These are phyloP conservation scores for Origma solitaria DNA, from an alignment of 2,113 vertebrate species.

Conservation along the genomic window DNA sequence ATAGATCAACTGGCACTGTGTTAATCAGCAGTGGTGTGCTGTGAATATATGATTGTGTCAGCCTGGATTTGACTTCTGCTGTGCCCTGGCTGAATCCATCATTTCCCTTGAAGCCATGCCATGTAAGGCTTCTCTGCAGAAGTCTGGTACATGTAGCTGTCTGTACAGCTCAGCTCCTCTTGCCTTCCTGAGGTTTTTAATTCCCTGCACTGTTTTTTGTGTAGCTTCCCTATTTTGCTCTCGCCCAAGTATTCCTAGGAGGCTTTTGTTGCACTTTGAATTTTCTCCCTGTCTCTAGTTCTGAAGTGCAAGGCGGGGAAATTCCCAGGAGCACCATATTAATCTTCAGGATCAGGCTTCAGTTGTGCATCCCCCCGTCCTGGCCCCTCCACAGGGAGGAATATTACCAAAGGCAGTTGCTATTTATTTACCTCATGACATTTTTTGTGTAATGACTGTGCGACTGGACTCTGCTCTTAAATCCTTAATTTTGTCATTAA, in stretches of 20 bases:
- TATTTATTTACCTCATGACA: neutral
- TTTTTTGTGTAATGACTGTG: neutral
- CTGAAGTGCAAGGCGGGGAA: neutral
- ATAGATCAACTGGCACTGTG: neutral
- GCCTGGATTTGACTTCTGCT: neutral
- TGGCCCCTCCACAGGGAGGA: neutral
- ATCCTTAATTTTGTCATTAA: constrained; percentile 47
- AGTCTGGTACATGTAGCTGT: neutral
- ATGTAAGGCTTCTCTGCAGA: neutral
- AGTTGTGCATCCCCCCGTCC: neutral
- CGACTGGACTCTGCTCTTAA: neutral
- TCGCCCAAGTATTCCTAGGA: neutral
- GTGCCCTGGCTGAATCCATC: neutral
- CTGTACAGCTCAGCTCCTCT: neutral
- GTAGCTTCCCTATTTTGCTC: neutral
- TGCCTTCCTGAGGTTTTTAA: neutral
- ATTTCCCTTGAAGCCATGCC: neutral
- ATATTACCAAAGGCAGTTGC: neutral
- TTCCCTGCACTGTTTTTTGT: neutral
- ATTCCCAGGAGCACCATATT: neutral
- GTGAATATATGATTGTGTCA: neutral
- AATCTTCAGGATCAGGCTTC: neutral
- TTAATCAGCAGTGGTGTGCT: neutral
- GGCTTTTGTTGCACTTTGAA: neutral
- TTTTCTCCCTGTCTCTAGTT: neutral